phyloP scores from a whole-genome alignment of 1,140 invertebrate species.

The Bradynema listronoti region DNA sequence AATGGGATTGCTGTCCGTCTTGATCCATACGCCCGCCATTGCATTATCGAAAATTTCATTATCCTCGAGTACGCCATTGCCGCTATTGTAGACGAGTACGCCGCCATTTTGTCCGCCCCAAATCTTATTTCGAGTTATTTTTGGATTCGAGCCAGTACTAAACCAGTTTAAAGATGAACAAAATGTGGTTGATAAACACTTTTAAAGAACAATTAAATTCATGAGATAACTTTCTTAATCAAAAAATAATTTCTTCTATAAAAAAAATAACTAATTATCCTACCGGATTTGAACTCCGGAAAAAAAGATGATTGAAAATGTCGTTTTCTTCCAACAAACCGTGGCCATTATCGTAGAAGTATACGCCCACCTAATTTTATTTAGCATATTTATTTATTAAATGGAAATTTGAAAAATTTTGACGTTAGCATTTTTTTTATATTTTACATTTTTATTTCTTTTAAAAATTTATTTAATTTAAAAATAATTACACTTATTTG shows the following conservation, averaged over 20 bases:
- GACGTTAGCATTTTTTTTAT: no score
- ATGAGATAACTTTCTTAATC: no score
- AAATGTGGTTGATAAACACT: neutral
- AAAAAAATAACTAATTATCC: no score
- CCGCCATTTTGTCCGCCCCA: constrained; percentile 99
- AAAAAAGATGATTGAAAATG: constrained; percentile 94
- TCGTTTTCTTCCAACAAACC: constrained; percentile 93
- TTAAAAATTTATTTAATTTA: no score
- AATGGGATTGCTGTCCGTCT: constrained; percentile 84
- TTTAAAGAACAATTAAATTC: constrained; percentile 5
- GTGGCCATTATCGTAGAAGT: constrained; percentile 98
- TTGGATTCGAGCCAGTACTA: constrained; percentile 92
- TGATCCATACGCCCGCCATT: constrained; percentile 99
- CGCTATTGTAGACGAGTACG: constrained; percentile 96
- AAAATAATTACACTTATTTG: no score
- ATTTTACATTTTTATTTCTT: no score
- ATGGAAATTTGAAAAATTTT: constrained; percentile 27
- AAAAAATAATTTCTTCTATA: no score
- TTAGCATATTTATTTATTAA: constrained; percentile 9
- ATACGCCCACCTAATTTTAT: constrained; percentile 77
- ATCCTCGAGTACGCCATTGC: constrained; percentile 63
- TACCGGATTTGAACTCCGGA: constrained; percentile 88
- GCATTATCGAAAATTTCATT: constrained; percentile 99
- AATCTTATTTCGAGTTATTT: constrained; percentile 93
- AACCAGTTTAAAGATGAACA: constrained; percentile 15